Conservation (phyloP, 2,113 vertebrate genomes). For the Ammodytes marinus region DNA sequence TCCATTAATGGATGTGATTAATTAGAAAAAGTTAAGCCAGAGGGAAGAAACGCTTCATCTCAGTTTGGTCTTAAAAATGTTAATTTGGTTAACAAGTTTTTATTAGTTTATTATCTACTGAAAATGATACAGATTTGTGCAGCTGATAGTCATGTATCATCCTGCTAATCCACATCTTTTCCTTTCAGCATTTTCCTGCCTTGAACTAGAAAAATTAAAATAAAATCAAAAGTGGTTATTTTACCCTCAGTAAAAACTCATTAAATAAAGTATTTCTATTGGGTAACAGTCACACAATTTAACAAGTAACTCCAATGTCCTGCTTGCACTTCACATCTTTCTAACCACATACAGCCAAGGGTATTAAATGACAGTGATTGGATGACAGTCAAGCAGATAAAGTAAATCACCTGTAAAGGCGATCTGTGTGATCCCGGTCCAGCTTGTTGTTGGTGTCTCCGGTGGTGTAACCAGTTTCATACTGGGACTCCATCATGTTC, state of each 20-base stretch:
- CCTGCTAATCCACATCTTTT: background rate
- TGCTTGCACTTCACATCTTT: no score
- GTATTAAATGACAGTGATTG: background rate
- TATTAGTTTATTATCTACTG: no score
- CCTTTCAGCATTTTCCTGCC: background rate
- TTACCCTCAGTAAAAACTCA: background rate
- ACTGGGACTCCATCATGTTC: constrained; percentile 80
- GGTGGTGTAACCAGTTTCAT: constrained; percentile 88
- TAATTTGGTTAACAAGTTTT: background rate
- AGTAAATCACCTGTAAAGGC: constrained; percentile 81
- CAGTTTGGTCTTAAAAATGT: background rate
- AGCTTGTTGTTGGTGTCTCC: constrained; percentile 86
- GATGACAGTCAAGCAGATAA: background rate
- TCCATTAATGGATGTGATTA: constrained; percentile 1
- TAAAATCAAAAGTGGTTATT: background rate
- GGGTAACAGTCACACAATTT: background rate
- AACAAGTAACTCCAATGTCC: background rate
- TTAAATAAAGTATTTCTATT: background rate
- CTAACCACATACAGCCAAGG: background rate
- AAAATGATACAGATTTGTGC: background rate
- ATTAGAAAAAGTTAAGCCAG: background rate
- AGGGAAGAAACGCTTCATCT: background rate
- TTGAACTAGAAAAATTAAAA: background rate
- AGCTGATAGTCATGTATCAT: no score
- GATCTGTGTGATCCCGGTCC: constrained; percentile 66